Evolutionary conservation across 2,888 invertebrate genomes (phyloP).

Genomic region (Trichopoda pennipes): DNA sequence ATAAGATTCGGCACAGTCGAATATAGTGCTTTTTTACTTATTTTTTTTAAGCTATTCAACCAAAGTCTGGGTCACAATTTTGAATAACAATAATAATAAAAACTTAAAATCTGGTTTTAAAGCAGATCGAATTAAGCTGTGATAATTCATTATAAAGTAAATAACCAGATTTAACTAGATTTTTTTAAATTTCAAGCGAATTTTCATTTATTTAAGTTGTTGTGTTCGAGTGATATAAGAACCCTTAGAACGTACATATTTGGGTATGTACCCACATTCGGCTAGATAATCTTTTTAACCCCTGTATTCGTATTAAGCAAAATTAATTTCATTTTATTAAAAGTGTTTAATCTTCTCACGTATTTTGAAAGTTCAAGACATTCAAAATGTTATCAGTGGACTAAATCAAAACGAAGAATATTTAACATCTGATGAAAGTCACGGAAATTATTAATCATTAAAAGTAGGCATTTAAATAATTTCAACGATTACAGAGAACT

Average conservation of each 20-base stretch:
- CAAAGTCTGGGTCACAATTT: no score
- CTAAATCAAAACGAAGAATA: neutral
- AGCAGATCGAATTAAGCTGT: no score
- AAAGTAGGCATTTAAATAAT: neutral
- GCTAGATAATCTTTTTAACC: slow-evolving; percentile 29
- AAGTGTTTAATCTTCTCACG: slow-evolving; percentile 33
- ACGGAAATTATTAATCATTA: slow-evolving; percentile 32
- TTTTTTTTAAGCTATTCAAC: no score
- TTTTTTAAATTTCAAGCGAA: no score
- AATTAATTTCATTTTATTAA: slow-evolving; percentile 4
- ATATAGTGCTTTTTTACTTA: no score
- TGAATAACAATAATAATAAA: no score
- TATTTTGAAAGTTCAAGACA: neutral
- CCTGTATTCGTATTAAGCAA: neutral
- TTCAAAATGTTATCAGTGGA: slow-evolving; percentile 46
- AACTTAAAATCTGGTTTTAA: no score
- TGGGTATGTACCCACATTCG: slow-evolving; percentile 5
- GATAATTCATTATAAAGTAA: no score
- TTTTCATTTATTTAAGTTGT: no score
- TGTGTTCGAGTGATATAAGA: neutral
- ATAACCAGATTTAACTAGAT: no score
- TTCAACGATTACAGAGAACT: neutral
- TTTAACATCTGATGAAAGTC: slow-evolving; percentile 48
- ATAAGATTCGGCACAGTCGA: no score
- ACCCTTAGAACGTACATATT: no score